These are phyloP conservation scores for Pygmarrhopalites habei DNA, from an alignment of 1,140 invertebrate genomes.

Conservation along the genomic window DNA sequence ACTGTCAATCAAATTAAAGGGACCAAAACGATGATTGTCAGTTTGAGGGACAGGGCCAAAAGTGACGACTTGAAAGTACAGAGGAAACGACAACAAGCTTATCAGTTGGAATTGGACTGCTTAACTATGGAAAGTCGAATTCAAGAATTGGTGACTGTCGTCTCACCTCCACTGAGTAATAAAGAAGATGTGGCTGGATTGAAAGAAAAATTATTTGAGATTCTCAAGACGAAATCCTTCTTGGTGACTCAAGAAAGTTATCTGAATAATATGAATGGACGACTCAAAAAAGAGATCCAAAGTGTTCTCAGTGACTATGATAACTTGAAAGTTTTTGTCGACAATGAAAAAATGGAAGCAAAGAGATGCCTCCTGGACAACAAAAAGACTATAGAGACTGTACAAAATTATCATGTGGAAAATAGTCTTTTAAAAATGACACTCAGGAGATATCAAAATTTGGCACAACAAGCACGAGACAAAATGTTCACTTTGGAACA, in stretches of 20 bases:
- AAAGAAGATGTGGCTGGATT: background rate
- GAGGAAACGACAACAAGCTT: constrained; percentile 1
- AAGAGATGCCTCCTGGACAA: constrained; percentile 3
- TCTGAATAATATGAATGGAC: background rate
- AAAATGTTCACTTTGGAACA: constrained; percentile 22
- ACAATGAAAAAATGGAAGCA: constrained; percentile 9
- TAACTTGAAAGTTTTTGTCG: background rate
- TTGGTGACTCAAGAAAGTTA: constrained; percentile 1
- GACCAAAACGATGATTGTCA: background rate
- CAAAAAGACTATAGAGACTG: background rate
- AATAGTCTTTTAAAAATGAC: constrained; percentile 20
- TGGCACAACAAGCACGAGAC: background rate
- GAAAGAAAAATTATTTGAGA: constrained; percentile 4
- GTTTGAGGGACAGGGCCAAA: constrained; percentile 3
- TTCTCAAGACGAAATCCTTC: constrained; percentile 1
- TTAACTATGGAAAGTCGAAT: constrained; percentile 8
- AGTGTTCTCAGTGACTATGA: background rate
- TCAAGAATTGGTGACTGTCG: background rate
- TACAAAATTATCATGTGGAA: constrained; percentile 12
- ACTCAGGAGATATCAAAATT: constrained; percentile 2
- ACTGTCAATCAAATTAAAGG: constrained; percentile 7
- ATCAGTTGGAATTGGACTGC: constrained; percentile 9
- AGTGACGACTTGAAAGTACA: constrained; percentile 4
- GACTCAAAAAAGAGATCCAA: background rate
- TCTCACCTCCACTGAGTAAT: background rate